These are phyloP conservation scores for Macrobrachium nipponense DNA, from an alignment of 1,140 invertebrate species.

Conservation along the genomic window DNA sequence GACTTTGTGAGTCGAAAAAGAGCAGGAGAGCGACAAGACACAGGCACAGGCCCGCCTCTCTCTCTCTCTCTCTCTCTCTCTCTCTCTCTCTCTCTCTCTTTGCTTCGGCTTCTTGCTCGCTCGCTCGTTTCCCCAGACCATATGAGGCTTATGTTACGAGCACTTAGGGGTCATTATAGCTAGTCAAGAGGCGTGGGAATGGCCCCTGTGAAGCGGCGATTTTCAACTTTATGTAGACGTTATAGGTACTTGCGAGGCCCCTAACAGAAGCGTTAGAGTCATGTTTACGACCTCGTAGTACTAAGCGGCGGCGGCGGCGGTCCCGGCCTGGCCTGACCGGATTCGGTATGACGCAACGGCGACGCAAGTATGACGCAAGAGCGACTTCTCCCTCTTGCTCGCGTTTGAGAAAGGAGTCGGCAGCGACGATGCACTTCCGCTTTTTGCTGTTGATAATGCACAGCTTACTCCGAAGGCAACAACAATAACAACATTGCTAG, in stretches of 20 bases:
- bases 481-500: neutral
- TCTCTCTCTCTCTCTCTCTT: conserved; percentile 9
- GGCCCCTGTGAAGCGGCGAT: conserved; percentile 55
- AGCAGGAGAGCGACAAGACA: neutral
- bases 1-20: conserved; percentile 15
- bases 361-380: neutral
- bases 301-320: no score
- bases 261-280: conserved; percentile 58
- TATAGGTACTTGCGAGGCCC: conserved; percentile 57
- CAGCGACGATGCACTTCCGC: conserved; percentile 1
- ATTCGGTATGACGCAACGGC: conserved; percentile 40
- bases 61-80: conserved; percentile 2
- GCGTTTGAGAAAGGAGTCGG: neutral
- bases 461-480: neutral
- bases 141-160: conserved; percentile 55
- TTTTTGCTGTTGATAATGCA: neutral
- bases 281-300: conserved; percentile 46
- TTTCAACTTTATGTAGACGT: conserved; percentile 60
- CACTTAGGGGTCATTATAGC: conserved; percentile 59
- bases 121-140: conserved; percentile 1
- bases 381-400: no score
- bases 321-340: conserved; percentile 19
- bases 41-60: neutral
- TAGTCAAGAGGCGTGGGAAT: conserved; percentile 59
- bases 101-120: conserved; percentile 1